These are phyloP conservation scores for Crepidodera aurea DNA, from an alignment of 2,888 invertebrate genomes.

Conservation along the genomic window DNA sequence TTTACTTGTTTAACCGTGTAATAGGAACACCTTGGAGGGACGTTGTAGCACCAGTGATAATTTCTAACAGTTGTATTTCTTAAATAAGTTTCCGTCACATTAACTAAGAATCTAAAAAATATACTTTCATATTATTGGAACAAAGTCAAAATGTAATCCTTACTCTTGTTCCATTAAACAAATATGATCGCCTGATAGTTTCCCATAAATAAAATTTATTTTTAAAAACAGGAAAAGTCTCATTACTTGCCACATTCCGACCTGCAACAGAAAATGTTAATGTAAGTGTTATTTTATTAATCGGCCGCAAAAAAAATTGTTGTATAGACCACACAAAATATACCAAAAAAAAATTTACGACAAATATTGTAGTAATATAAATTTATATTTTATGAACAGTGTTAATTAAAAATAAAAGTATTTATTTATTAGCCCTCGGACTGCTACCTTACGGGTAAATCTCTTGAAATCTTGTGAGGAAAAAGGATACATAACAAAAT, in stretches of 20 bases:
- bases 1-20: slow-evolving; percentile 75
- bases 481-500: too few species aligned
- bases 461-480: too few species aligned
- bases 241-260: slow-evolving; percentile 31
- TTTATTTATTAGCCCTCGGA: too few species aligned
- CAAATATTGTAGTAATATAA: too few species aligned
- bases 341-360: too few species aligned
- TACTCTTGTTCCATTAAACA: slow-evolving; percentile 37
- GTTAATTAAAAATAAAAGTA: too few species aligned
- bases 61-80: slow-evolving; percentile 66
- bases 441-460: too few species aligned
- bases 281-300: too few species aligned
- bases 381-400: too few species aligned
- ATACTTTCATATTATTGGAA: neutral
- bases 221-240: slow-evolving; percentile 20
- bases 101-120: slow-evolving; percentile 73
- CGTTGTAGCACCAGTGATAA: slow-evolving; percentile 79
- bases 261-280: slow-evolving; percentile 10
- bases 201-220: slow-evolving; percentile 25
- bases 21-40: slow-evolving; percentile 82
- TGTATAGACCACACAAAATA: too few species aligned
- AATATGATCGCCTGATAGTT: slow-evolving; percentile 37
- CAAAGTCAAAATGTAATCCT: neutral
- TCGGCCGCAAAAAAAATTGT: too few species aligned
- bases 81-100: slow-evolving; percentile 72